Conservation (phyloP, 2,113 vertebrate species). For the Marcusenius ussheri region DNA sequence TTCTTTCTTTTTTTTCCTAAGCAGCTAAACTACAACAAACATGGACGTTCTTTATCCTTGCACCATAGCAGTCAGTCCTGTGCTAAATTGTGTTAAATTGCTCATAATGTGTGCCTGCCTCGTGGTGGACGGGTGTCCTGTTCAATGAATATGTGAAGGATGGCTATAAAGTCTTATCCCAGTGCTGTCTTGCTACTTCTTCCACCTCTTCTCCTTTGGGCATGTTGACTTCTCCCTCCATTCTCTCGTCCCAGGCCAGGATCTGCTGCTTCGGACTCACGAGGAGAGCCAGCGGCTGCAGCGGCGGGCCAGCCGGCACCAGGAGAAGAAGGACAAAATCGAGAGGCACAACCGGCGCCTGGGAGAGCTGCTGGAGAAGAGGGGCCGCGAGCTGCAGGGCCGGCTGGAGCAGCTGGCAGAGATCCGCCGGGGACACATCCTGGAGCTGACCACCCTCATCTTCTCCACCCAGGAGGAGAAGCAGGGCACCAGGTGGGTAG, state of each 20-base stretch:
- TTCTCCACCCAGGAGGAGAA: conserved; percentile 88
- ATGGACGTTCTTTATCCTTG: not conserved
- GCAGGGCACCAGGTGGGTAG: conserved; percentile 71
- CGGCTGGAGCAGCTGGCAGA: conserved; percentile 68
- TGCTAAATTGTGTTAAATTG: not conserved
- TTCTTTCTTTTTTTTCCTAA: not conserved
- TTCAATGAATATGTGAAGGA: not conserved
- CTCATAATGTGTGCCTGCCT: not conserved
- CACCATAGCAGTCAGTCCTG: not conserved
- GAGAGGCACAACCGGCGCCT: conserved; percentile 81
- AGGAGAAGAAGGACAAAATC: conserved; percentile 93
- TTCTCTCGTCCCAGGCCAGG: conserved; percentile 58
- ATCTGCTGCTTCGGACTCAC: conserved; percentile 73
- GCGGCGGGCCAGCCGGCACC: conserved; percentile 78
- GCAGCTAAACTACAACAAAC: not conserved
- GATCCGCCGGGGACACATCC: conserved; percentile 70
- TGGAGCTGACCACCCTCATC: conserved; percentile 84
- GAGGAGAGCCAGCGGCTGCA: conserved; percentile 85
- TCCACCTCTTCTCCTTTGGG: not conserved
- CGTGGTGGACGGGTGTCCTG: not conserved
- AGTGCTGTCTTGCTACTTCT: not conserved
- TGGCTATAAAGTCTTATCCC: not conserved
- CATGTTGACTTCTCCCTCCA: conserved; percentile 11
- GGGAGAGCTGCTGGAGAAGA: conserved; percentile 76
- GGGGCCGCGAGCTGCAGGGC: conserved; percentile 63